phyloP scores from a whole-genome alignment of 1,140 invertebrate species.

The Nixonia krombeini region DNA sequence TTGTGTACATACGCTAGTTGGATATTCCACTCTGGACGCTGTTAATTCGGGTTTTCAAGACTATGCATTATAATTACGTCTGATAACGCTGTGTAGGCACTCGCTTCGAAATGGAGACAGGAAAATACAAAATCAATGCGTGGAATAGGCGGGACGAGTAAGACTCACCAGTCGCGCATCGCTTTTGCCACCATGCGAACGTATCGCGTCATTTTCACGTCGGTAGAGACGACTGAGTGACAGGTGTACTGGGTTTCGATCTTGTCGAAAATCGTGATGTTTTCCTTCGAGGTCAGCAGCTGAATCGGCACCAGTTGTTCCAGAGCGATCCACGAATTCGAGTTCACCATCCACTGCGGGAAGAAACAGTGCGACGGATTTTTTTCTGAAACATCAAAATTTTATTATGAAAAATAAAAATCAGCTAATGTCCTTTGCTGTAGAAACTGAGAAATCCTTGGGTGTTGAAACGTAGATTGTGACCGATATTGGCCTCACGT shows the following conservation, averaged over 20 bases:
- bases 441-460: too few species aligned
- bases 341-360: slow-evolving; percentile 56
- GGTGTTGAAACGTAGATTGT: too few species aligned
- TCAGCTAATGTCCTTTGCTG: too few species aligned
- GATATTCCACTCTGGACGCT: too few species aligned
- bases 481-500: too few species aligned
- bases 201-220: slow-evolving; percentile 38
- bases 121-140: neutral
- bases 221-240: slow-evolving; percentile 44
- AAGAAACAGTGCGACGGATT: slow-evolving; percentile 48
- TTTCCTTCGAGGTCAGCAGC: slow-evolving; percentile 53
- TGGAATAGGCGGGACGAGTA: too few species aligned
- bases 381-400: slow-evolving; percentile 56
- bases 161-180: slow-evolving; percentile 62
- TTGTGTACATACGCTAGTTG: too few species aligned
- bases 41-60: too few species aligned
- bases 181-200: slow-evolving; percentile 58
- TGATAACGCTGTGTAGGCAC: slow-evolving; percentile 1
- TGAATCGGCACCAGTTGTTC: slow-evolving; percentile 55
- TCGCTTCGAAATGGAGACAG: too few species aligned
- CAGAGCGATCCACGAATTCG: slow-evolving; percentile 59
- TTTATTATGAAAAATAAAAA: too few species aligned
- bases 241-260: slow-evolving; percentile 61
- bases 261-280: slow-evolving; percentile 62
- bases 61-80: too few species aligned